Evolutionary conservation across 1,140 invertebrate species (phyloP).

Genomic region (Tetraneura akinire): DNA sequence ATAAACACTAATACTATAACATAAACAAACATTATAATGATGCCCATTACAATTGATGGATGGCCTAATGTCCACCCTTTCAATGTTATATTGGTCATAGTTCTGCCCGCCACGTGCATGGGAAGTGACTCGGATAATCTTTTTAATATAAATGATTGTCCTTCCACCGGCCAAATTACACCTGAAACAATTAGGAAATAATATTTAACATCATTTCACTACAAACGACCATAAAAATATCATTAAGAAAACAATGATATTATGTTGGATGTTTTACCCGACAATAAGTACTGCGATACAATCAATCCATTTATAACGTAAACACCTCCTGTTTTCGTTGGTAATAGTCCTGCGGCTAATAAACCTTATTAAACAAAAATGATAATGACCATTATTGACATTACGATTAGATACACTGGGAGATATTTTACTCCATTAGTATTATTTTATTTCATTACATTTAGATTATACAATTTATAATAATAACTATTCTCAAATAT

Average conservation of each 20-base stretch:
- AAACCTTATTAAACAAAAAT: conserved; percentile 21
- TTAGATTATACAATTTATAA: too few species aligned
- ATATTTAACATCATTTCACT: too few species aligned
- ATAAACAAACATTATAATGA: not conserved
- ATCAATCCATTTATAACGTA: not conserved
- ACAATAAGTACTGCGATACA: not conserved
- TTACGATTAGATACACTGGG: too few species aligned
- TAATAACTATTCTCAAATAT: too few species aligned
- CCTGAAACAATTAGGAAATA: not conserved
- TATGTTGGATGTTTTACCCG: not conserved
- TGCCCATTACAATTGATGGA: not conserved
- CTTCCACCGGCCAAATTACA: conserved; percentile 7
- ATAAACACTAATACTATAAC: not conserved
- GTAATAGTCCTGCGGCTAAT: conserved; percentile 15
- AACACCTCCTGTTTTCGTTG: not conserved
- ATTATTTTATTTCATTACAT: too few species aligned
- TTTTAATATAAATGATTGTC: not conserved
- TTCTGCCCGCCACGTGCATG: not conserved
- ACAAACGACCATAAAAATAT: not conserved
- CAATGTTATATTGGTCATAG: conserved; percentile 11
- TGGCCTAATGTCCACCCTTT: conserved; percentile 23
- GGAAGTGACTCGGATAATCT: not conserved
- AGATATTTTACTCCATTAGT: too few species aligned
- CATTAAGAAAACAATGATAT: not conserved
- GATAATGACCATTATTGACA: too few species aligned